These are phyloP conservation scores for Aphaenogaster floridana DNA, from an alignment of 1,140 invertebrate species.

Conservation along the genomic window DNA sequence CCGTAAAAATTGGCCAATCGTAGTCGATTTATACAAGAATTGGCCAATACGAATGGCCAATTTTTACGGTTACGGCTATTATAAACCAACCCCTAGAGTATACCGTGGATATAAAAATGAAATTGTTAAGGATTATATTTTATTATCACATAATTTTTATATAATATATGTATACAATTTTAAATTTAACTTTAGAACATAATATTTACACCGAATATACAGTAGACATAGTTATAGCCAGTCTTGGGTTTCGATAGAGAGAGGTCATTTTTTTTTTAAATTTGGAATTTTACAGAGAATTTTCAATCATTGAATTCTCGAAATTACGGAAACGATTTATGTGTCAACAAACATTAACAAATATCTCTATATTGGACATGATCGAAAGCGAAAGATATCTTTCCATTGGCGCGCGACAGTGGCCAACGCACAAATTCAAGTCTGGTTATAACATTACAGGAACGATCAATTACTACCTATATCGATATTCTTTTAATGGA, in stretches of 20 bases:
- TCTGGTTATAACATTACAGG: conserved; percentile 77
- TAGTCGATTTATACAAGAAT: too few relatives aligned
- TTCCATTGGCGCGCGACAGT: not conserved
- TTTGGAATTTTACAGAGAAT: too few relatives aligned
- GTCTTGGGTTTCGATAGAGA: conserved; percentile 17
- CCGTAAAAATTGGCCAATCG: too few relatives aligned
- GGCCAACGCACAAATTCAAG: conserved; percentile 23
- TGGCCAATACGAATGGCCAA: too few relatives aligned
- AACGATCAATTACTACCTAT: conserved; percentile 81
- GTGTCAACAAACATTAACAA: not conserved
- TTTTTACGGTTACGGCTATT: too few relatives aligned
- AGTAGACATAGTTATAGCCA: conserved; percentile 71
- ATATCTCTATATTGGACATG: not conserved
- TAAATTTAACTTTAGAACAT: conserved; percentile 77
- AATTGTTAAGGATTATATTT: conserved; percentile 67
- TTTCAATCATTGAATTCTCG: too few relatives aligned
- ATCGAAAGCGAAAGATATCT: conserved; percentile 1
- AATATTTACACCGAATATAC: conserved; percentile 85
- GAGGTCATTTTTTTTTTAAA: not conserved
- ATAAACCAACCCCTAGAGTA: too few relatives aligned
- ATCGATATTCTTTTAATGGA: conserved; percentile 63
- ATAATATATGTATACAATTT: conserved; percentile 80
- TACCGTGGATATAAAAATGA: conserved; percentile 23
- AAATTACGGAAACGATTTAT: not conserved
- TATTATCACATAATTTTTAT: conserved; percentile 74